Conservation (phyloP, 2,888 invertebrate genomes). For the Rhagonycha fulva region DNA sequence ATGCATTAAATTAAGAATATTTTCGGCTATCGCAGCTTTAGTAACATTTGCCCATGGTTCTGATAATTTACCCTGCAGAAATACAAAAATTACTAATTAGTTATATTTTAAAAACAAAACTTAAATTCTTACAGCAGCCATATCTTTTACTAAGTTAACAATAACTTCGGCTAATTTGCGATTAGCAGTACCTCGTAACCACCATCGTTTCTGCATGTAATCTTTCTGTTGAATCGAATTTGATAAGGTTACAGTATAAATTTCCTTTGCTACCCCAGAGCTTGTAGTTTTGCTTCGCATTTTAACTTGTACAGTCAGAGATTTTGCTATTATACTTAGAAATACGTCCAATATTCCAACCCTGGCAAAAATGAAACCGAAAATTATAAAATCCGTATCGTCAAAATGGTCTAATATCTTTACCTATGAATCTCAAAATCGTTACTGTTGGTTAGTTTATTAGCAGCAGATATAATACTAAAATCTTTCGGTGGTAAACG, state of each 20-base stretch:
- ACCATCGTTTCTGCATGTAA: slow-evolving; percentile 70
- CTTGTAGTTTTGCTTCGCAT: slow-evolving; percentile 60
- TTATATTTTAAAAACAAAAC: neutral
- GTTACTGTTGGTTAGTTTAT: slow-evolving; percentile 54
- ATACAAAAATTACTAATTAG: neutral
- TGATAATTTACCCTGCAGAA: slow-evolving; percentile 78
- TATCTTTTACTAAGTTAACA: slow-evolving; percentile 85
- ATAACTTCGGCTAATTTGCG: slow-evolving; percentile 87
- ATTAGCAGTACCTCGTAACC: slow-evolving; percentile 82
- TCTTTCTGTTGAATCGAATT: slow-evolving; percentile 65
- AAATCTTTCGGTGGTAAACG: slow-evolving; percentile 76
- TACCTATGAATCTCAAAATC: slow-evolving; percentile 61
- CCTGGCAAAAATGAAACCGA: slow-evolving; percentile 48
- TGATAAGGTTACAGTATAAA: slow-evolving; percentile 63
- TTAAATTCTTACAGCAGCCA: slow-evolving; percentile 77
- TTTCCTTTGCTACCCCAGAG: slow-evolving; percentile 55
- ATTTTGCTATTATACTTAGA: slow-evolving; percentile 88
- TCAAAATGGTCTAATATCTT: neutral
- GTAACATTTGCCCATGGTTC: slow-evolving; percentile 86
- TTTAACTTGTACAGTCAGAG: slow-evolving; percentile 82
- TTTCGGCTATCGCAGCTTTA: slow-evolving; percentile 85
- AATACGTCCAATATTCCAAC: slow-evolving; percentile 87
- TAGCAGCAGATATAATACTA: slow-evolving; percentile 69
- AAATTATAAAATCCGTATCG: neutral
- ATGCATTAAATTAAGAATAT: slow-evolving; percentile 82